These are phyloP conservation scores for Lutjanus argentimaculatus DNA, from an alignment of 2,797 vertebrate genomes.

Conservation along the genomic window DNA sequence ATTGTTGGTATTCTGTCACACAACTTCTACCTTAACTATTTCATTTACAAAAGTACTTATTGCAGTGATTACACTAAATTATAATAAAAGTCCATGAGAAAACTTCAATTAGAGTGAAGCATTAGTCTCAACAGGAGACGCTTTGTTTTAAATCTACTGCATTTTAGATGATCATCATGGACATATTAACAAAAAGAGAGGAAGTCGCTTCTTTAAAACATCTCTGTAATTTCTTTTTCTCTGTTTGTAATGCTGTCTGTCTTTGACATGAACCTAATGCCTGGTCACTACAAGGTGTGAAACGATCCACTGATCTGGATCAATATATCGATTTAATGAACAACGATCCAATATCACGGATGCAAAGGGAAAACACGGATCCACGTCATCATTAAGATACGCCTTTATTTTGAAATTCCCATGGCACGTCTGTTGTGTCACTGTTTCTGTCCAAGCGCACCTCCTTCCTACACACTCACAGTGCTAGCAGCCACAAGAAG, in stretches of 20 bases:
- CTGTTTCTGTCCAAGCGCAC: too few relatives aligned
- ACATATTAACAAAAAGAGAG: neutral
- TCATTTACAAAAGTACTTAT: slow-evolving; percentile 5
- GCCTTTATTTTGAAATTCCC: too few relatives aligned
- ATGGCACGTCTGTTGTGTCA: too few relatives aligned
- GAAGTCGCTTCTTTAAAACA: neutral
- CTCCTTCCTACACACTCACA: too few relatives aligned
- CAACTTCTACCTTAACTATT: neutral
- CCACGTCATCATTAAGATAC: too few relatives aligned
- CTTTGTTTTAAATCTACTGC: slow-evolving; percentile 33
- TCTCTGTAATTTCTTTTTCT: neutral
- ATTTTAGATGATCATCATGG: slow-evolving; percentile 17
- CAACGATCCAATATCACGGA: too few relatives aligned
- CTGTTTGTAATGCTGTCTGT: neutral
- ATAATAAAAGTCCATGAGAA: neutral
- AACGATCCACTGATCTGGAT: too few relatives aligned
- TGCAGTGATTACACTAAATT: slow-evolving; percentile 5
- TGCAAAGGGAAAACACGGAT: too few relatives aligned
- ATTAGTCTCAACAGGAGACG: neutral
- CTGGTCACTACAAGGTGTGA: too few relatives aligned
- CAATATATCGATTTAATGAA: too few relatives aligned
- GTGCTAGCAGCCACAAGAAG: too few relatives aligned
- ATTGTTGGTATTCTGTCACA: neutral
- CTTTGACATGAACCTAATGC: neutral
- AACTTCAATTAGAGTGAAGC: slow-evolving; percentile 35